These are phyloP conservation scores for Macaria liturata DNA, from an alignment of 2,888 invertebrate genomes.

Conservation along the genomic window DNA sequence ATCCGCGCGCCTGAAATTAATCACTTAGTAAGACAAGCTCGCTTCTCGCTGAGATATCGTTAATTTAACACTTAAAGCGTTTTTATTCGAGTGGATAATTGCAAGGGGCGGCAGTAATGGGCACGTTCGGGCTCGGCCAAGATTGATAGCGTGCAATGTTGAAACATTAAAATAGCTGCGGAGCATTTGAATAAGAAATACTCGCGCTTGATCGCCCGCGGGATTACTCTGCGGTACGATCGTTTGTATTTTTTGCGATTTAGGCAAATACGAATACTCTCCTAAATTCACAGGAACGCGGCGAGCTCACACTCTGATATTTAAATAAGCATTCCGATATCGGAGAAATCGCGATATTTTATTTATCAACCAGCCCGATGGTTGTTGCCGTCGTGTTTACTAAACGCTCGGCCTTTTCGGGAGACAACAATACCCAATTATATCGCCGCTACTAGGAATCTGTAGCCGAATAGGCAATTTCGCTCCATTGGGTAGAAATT, in stretches of 20 bases:
- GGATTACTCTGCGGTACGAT: slow-evolving; percentile 67
- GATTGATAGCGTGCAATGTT: slow-evolving; percentile 77
- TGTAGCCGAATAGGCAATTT: slow-evolving; percentile 26
- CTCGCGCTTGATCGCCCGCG: slow-evolving; percentile 63
- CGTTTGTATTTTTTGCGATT: slow-evolving; percentile 57
- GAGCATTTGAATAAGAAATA: slow-evolving; percentile 76
- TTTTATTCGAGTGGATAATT: slow-evolving; percentile 81
- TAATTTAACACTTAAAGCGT: slow-evolving; percentile 82
- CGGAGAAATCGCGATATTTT: slow-evolving; percentile 27
- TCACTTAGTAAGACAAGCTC: slow-evolving; percentile 73
- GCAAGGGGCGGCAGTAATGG: slow-evolving; percentile 73
- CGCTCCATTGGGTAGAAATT: slow-evolving; percentile 29
- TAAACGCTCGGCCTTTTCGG: slow-evolving; percentile 24
- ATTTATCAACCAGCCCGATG: slow-evolving; percentile 23
- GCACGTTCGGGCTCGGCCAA: slow-evolving; percentile 70
- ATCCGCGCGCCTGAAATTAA: slow-evolving; percentile 59
- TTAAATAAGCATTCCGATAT: slow-evolving; percentile 32
- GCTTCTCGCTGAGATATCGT: slow-evolving; percentile 75
- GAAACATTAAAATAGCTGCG: slow-evolving; percentile 75
- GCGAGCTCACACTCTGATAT: slow-evolving; percentile 27
- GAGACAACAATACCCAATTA: slow-evolving; percentile 24
- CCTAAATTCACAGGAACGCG: slow-evolving; percentile 20
- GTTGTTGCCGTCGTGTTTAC: slow-evolving; percentile 19
- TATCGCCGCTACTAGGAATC: slow-evolving; percentile 26
- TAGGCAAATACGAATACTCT: slow-evolving; percentile 27